These are phyloP conservation scores for Caenorhabditis brenneri DNA, from an alignment of 1,140 invertebrate genomes.

Conservation along the genomic window DNA sequence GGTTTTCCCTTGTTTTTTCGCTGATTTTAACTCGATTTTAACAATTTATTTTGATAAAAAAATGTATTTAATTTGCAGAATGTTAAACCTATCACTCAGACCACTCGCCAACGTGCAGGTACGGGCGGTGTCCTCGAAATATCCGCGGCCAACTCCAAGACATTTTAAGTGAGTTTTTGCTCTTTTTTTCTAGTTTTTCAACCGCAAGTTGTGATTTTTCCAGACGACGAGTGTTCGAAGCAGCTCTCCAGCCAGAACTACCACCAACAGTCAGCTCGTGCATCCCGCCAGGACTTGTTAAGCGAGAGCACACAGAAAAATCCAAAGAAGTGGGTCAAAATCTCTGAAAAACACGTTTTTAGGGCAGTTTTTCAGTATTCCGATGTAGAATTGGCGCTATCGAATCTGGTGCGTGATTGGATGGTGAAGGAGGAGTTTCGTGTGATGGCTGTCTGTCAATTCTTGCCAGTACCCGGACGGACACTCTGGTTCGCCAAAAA, in stretches of 20 bases:
- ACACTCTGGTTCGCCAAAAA: conserved; percentile 57
- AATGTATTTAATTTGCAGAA: background rate
- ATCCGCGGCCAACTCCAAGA: conserved; percentile 49
- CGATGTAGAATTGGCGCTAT: conserved; percentile 61
- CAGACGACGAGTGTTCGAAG: conserved; percentile 61
- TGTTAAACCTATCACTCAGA: conserved; percentile 3
- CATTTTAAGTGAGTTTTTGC: conserved; percentile 43
- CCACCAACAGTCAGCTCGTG: conserved; percentile 37
- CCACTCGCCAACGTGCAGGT: background rate
- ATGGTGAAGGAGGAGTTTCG: conserved; percentile 56
- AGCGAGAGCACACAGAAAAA: background rate
- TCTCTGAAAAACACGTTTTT: background rate
- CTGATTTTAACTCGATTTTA: background rate
- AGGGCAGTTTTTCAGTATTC: conserved; percentile 58
- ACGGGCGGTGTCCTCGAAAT: conserved; percentile 54
- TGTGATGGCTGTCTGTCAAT: conserved; percentile 61
- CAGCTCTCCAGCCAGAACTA: conserved; percentile 54
- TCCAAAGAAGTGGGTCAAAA: background rate
- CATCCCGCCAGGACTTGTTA: conserved; percentile 4
- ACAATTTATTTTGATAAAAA: background rate
- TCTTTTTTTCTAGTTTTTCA: background rate
- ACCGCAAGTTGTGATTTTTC: background rate
- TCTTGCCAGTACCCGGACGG: conserved; percentile 57
- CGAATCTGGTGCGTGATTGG: conserved; percentile 58
- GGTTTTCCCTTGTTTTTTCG: background rate